Base-by-base conservation (phyloP, 2,113 vertebrate species). In the Mohoua ochrocephala region DNA sequence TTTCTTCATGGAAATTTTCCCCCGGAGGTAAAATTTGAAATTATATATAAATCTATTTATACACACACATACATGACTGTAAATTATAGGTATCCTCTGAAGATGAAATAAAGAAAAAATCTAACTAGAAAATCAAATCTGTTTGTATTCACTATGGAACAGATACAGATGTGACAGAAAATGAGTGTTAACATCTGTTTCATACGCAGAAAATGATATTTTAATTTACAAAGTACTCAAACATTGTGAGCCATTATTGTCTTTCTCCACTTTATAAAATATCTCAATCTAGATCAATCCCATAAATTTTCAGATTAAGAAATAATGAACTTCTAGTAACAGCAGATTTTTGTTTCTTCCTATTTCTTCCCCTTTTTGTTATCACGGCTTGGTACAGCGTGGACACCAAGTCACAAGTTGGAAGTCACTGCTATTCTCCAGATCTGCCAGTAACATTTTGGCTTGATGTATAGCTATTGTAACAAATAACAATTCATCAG, bases 1-100 rank as follows among this genome's bases (percentile, higher is more conserved):
- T 91, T 73, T 96, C 60, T 87, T 91, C 22, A 35, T 75, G 18
- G 37, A 80, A 91, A 79, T 93, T 95, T 96, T 76, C 13, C 54
- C 50, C 53, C 65, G 63, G 44, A 80, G 76, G 79, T 65, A 79
- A 93, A 91, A 85, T 84, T 28, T 85, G 57, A 87, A 93, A 76
- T 87, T 77, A 27, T 67, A 53, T 45, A 13, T 59, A 16, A 11
- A 26, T 26, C 11, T 5, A 37, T n/a, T n/a, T 8, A 26, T 2
- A 35, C 5, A 16, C 9, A 35, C 5, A 37, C 8, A 39, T 60
- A 37, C 13, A 33, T 31, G 26, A 50, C 45, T 84, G 5, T 11
- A 57, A 80, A 70, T 17, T 89, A 42, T 82, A 89, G 31, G 37
- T 71, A 52, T 54, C 35, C 47, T 87, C 33, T 78, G 47, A 91